phyloP scores from a whole-genome alignment of 2,797 vertebrate species.

The Pterois miles region DNA sequence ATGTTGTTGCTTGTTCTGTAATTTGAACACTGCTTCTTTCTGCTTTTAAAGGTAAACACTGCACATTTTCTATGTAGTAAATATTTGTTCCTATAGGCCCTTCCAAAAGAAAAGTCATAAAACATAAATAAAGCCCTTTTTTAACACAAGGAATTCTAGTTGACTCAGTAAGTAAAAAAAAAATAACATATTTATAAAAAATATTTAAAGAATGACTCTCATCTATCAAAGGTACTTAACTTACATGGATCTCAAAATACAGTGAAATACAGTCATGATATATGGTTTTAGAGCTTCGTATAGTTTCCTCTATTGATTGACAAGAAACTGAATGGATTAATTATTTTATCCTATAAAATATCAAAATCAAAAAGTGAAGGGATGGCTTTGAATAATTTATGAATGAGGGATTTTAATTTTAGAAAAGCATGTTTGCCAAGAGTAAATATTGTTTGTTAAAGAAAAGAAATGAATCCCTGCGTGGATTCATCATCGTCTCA shows the following conservation, averaged over 20 bases:
- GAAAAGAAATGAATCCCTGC: too few species aligned
- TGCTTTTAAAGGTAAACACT: neutral
- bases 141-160: neutral
- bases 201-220: neutral
- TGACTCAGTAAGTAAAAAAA: neutral
- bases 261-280: neutral
- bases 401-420: neutral
- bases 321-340: neutral
- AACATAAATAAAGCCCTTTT: fast-evolving
- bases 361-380: neutral
- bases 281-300: neutral
- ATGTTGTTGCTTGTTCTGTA: too few species aligned
- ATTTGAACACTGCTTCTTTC: neutral
- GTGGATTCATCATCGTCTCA: neutral
- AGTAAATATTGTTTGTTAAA: neutral
- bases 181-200: neutral
- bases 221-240: neutral
- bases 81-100: neutral
- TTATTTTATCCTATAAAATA: neutral
- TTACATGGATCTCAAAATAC: neutral
- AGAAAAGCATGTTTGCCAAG: neutral
- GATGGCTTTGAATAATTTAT: neutral
- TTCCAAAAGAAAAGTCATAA: neutral
- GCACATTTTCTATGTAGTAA: neutral
- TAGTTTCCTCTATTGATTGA: neutral